Conservation (phyloP, 1,140 invertebrate genomes). For the Lethrus apterus region DNA sequence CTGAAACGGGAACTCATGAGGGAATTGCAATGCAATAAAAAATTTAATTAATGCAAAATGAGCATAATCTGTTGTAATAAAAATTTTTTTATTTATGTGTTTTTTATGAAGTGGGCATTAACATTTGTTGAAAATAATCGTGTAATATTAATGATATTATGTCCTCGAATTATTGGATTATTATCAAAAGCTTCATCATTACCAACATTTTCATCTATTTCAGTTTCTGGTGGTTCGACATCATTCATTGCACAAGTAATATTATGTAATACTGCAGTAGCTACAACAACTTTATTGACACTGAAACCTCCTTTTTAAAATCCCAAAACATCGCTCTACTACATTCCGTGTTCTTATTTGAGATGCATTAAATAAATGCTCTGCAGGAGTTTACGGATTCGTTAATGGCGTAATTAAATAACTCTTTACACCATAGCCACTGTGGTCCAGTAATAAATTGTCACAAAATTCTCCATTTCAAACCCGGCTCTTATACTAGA, state of each 20-base stretch:
- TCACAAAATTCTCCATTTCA: slow-evolving; percentile 13
- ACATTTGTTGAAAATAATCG: too few relatives aligned
- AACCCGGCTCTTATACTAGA: slow-evolving; percentile 14
- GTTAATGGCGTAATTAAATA: slow-evolving; percentile 31
- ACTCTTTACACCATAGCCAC: slow-evolving; percentile 13
- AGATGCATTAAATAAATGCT: slow-evolving; percentile 31
- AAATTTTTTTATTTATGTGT: too few relatives aligned
- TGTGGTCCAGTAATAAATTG: slow-evolving; percentile 21
- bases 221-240: background rate
- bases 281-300: slow-evolving; percentile 30
- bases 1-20: too few relatives aligned
- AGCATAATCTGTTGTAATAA: too few relatives aligned
- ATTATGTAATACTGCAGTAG: slow-evolving; percentile 37
- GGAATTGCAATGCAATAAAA: too few relatives aligned
- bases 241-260: slow-evolving; percentile 20
- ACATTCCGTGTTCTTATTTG: slow-evolving; percentile 36
- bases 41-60: too few relatives aligned
- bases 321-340: slow-evolving; percentile 38
- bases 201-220: too few relatives aligned
- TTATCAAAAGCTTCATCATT: too few relatives aligned
- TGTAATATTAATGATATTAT: too few relatives aligned
- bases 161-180: too few relatives aligned
- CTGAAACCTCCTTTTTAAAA: slow-evolving; percentile 39
- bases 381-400: slow-evolving; percentile 22
- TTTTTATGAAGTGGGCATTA: too few relatives aligned